Conservation (phyloP, 1,140 invertebrate species). For the Neodiprion fabricii region DNA sequence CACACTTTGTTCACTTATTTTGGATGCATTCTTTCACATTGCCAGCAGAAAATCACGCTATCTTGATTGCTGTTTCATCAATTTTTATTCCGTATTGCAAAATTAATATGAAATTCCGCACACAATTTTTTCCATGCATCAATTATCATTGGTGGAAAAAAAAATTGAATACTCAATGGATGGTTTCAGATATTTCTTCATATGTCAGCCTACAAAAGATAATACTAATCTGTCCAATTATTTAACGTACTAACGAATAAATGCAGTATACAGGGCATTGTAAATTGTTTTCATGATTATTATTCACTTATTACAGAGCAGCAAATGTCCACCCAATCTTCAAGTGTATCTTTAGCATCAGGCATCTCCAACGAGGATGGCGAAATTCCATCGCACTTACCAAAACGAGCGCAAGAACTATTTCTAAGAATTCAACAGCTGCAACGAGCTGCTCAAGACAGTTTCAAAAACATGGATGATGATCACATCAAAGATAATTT, state of each 20-base stretch:
- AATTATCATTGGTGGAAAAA: not conserved
- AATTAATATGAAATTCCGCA: too few species aligned
- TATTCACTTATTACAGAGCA: not conserved
- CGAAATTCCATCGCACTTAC: slow-evolving; percentile 64
- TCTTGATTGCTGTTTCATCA: too few species aligned
- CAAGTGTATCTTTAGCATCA: not conserved
- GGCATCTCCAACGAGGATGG: slow-evolving; percentile 20
- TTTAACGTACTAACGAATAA: too few species aligned
- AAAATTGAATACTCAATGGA: not conserved
- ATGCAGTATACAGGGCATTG: too few species aligned
- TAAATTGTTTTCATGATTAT: not conserved
- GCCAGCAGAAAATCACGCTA: too few species aligned
- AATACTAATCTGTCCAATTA: too few species aligned
- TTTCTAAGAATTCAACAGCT: slow-evolving; percentile 74
- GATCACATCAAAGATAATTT: slow-evolving; percentile 63
- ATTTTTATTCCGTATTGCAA: too few species aligned
- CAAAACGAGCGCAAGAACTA: slow-evolving; percentile 72
- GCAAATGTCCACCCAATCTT: not conserved
- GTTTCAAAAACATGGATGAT: slow-evolving; percentile 58
- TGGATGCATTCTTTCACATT: too few species aligned
- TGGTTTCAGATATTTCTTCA: not conserved
- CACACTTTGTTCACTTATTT: too few species aligned
- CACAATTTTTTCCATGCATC: not conserved
- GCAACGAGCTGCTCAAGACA: slow-evolving; percentile 65
- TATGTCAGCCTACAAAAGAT: not conserved